Conservation (phyloP, 2,797 vertebrate species). For the Phyllotis vaccarum region DNA sequence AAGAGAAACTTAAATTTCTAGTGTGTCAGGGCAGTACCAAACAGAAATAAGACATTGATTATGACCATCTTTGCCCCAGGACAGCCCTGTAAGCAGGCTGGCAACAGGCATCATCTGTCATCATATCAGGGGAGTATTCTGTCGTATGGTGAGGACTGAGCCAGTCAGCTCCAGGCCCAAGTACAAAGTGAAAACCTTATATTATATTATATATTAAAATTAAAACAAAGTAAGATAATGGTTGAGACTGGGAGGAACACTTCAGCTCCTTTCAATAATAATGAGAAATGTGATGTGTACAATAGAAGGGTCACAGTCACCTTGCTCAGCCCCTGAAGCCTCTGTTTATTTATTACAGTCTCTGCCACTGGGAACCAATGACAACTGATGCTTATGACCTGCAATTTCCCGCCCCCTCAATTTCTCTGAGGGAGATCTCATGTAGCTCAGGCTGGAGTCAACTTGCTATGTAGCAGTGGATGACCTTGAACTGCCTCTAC, state of each 20-base stretch:
- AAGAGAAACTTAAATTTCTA: conserved; percentile 53
- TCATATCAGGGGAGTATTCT: not conserved
- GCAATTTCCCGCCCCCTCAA: no score
- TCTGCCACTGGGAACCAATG: not conserved
- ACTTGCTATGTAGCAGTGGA: not conserved
- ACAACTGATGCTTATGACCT: not conserved
- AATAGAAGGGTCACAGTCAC: no score
- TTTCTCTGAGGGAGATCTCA: not conserved
- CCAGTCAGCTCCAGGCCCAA: not conserved
- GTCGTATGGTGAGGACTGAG: not conserved
- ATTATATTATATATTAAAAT: not conserved
- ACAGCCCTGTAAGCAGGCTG: not conserved
- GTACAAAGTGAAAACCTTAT: not conserved
- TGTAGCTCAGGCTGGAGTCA: not conserved
- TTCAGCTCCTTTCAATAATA: not conserved
- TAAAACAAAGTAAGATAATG: not conserved
- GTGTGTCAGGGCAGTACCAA: not conserved
- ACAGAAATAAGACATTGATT: rapidly evolving
- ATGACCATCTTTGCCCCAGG: not conserved
- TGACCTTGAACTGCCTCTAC: not conserved
- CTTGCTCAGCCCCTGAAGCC: not conserved
- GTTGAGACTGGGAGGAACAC: not conserved
- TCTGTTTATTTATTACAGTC: not conserved
- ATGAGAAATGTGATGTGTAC: not conserved
- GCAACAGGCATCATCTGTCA: not conserved